Percentiles rank a stretch among this genome's conserved stretches.
These are phyloP conservation scores for Carcinoscorpius rotundicauda DNA, from an alignment of 1,140 invertebrate genomes.

Conservation along the genomic window DNA sequence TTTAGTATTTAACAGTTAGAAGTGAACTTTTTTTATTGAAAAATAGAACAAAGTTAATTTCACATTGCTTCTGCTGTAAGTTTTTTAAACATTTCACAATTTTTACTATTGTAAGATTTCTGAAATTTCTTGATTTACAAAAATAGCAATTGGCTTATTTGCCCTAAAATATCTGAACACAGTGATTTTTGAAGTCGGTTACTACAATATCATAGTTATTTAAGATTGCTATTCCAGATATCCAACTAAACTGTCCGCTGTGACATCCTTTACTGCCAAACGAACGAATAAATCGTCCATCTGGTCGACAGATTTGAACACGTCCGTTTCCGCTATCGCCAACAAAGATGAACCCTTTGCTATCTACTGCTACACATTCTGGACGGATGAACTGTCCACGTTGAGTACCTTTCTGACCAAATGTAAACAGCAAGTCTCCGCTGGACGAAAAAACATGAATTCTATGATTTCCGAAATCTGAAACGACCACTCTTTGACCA, in stretches of 20 bases:
- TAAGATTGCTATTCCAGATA: constrained; percentile 52
- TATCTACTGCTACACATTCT: constrained; percentile 53
- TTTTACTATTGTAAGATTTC: no score
- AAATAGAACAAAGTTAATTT: no score
- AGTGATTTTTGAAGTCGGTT: constrained; percentile 54
- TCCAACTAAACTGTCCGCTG: constrained; percentile 51
- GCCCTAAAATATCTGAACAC: constrained; percentile 49
- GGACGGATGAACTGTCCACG: constrained; percentile 51
- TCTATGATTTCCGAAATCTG: constrained; percentile 51
- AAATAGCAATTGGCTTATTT: background rate
- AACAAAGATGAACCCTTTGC: constrained; percentile 55
- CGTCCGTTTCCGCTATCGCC: constrained; percentile 63
- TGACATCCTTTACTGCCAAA: constrained; percentile 46
- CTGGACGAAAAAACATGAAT: constrained; percentile 38
- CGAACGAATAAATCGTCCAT: constrained; percentile 47
- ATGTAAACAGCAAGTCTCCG: background rate
- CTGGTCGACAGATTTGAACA: constrained; percentile 55
- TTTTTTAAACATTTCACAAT: no score
- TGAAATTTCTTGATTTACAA: no score
- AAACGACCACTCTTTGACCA: constrained; percentile 34
- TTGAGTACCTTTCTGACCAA: constrained; percentile 35
- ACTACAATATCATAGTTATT: constrained; percentile 51
- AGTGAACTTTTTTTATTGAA: no score
- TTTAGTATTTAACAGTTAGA: no score
- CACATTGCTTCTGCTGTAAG: no score